These are phyloP conservation scores for Microhierax caerulescens DNA, from an alignment of 2,797 vertebrate genomes.

Conservation along the genomic window DNA sequence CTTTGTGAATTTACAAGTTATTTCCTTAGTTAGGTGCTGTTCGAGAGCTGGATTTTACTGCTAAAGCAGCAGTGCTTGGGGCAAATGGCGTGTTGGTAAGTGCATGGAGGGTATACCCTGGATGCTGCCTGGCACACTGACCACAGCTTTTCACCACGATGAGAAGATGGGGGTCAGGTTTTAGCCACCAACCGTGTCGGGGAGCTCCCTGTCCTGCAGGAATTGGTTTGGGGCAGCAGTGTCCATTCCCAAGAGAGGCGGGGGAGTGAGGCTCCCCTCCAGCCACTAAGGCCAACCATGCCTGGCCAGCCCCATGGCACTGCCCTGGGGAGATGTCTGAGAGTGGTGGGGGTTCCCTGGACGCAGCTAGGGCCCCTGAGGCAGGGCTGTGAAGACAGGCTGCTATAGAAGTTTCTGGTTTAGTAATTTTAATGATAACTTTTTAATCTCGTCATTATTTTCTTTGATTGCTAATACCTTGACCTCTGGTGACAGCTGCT, in stretches of 20 bases:
- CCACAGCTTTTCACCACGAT: background rate
- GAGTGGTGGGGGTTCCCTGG: background rate
- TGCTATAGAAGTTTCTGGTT: conserved; percentile 32
- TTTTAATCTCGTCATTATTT: conserved; percentile 70
- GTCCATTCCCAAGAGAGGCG: background rate
- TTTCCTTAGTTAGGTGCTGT: conserved; percentile 9
- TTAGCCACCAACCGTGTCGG: background rate
- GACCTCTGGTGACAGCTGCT: conserved; percentile 65
- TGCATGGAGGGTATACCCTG: fast-evolving
- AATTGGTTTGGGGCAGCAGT: background rate
- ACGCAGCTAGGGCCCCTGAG: background rate
- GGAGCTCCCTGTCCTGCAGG: background rate
- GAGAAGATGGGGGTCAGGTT: background rate
- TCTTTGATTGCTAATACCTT: conserved; percentile 68
- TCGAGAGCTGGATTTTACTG: background rate
- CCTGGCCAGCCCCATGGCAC: background rate
- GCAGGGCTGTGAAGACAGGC: background rate
- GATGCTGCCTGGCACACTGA: background rate
- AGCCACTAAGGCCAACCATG: fast-evolving
- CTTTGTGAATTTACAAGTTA: conserved; percentile 19
- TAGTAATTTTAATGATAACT: conserved; percentile 29
- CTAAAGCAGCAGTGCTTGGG: background rate
- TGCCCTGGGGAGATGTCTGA: fast-evolving
- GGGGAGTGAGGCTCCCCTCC: background rate
- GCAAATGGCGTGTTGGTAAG: fast-evolving